Base-by-base conservation (phyloP, 2,113 vertebrate species). In the Ctenodactylus gundi region DNA sequence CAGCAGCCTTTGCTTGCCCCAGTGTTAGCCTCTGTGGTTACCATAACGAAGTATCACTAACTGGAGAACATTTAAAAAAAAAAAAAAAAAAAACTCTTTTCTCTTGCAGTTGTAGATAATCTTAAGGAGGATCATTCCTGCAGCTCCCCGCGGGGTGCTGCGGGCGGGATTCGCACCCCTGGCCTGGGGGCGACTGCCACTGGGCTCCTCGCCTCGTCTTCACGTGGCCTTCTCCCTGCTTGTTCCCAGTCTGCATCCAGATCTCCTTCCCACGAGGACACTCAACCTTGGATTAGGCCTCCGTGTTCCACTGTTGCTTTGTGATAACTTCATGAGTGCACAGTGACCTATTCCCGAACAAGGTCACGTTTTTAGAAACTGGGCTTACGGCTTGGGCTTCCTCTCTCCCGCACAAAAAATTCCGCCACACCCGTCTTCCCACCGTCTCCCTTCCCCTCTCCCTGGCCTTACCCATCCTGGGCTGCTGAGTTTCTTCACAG, bases 151-250 rank as follows among this genome's bases (percentile, higher is more conserved):
- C n/a, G n/a, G n/a, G n/a, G n/a, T n/a, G n/a, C n/a, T n/a, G n/a
- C n/a, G n/a, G n/a, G n/a, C n/a, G n/a, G n/a, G n/a, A n/a, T n/a
- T n/a, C n/a, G n/a, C n/a, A n/a, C n/a, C n/a, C n/a, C n/a, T n/a
- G n/a, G n/a, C n/a, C n/a, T n/a, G n/a, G n/a, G n/a, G n/a, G n/a
- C n/a, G n/a, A n/a, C n/a, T n/a, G n/a, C n/a, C n/a, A n/a, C 85
- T 36, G 10, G 4, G 23, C 15, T 31, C 7, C 41, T 57, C 14
- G 39, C 7, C n/a, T 6, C 34, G 9, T 29, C 80, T 44, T 44
- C 20, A 41, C 4, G 1, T 3, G 7, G 58, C 0, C 4, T 46
- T 62, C 53, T 10, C 12, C 46, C 36, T 21, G 7, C 11, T 21
- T 34, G 20, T 49, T 15, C 44, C 4, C 39, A 2, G 84, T 53